A percentile compares a stretch with the other conserved stretches of the same genome.
Conservation (phyloP, 2,113 vertebrate species). For the Calidris pugnax region DNA sequence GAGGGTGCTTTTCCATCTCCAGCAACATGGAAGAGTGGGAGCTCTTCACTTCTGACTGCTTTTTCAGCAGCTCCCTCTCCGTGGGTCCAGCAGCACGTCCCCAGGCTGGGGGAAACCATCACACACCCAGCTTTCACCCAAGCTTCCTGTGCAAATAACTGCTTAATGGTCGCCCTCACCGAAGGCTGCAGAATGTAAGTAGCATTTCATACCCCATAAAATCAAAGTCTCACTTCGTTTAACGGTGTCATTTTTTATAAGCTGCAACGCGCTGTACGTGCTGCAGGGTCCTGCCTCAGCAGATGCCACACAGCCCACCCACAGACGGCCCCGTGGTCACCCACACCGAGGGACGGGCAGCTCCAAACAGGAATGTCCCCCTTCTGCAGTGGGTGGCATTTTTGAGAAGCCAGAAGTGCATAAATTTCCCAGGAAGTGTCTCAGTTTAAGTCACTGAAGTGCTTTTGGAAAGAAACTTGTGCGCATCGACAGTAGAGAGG, state of each 20-base stretch:
- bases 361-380: not conserved
- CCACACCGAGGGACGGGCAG: not conserved
- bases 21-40: not conserved
- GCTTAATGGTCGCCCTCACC: not conserved
- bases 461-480: not conserved
- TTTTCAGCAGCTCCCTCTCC: not conserved
- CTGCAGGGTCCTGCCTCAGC: not conserved
- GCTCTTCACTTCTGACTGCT: not conserved
- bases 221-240: not conserved
- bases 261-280: not conserved
- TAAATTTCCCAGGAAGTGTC: not conserved
- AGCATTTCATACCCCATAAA: not conserved
- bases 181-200: not conserved
- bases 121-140: not conserved
- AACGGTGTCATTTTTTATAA: not conserved
- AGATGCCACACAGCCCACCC: not conserved
- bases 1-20: not conserved
- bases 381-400: not conserved
- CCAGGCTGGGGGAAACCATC: not conserved
- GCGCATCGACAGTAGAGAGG: not conserved
- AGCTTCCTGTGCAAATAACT: not conserved
- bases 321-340: rapidly evolving
- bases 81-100: rapidly evolving
- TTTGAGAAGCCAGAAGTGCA: not conserved
- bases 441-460: not conserved